Evolutionary conservation across 2,797 vertebrate species (phyloP).

Genomic region (Falco rusticolus): DNA sequence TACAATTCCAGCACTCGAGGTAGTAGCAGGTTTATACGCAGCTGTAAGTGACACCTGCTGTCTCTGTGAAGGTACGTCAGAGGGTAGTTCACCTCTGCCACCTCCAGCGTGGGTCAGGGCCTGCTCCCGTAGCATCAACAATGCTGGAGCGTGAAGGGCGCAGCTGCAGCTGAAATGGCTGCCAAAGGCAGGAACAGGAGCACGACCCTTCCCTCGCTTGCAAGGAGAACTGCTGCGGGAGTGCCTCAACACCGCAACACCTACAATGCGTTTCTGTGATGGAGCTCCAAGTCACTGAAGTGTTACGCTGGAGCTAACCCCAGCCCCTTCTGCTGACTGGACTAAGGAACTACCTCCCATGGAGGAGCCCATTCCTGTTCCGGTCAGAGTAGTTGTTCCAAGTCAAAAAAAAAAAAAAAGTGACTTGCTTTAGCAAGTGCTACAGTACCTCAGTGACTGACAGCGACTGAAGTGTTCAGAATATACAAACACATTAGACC

Average conservation of each 20-base stretch:
- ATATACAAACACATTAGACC: background rate
- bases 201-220: background rate
- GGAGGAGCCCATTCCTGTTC: background rate
- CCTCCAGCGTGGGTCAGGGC: background rate
- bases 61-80: fast-evolving
- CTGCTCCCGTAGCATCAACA: background rate
- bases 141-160: background rate
- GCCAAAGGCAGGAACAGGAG: background rate
- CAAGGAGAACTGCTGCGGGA: background rate
- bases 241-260: background rate
- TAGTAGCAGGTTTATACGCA: background rate
- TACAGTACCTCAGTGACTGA: background rate
- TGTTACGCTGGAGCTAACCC: background rate
- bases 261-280: background rate
- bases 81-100: background rate
- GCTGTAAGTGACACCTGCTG: background rate
- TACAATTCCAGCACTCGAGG: background rate
- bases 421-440: background rate
- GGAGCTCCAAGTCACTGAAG: background rate
- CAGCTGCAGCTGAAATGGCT: fast-evolving
- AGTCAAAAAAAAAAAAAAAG: background rate
- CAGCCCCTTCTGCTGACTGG: background rate
- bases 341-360: background rate
- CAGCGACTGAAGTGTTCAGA: background rate
- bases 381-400: fast-evolving